Percentiles rank a stretch among this genome's conserved stretches.
Conservation (phyloP, 1,140 invertebrate genomes). For the Orussus abietinus region DNA sequence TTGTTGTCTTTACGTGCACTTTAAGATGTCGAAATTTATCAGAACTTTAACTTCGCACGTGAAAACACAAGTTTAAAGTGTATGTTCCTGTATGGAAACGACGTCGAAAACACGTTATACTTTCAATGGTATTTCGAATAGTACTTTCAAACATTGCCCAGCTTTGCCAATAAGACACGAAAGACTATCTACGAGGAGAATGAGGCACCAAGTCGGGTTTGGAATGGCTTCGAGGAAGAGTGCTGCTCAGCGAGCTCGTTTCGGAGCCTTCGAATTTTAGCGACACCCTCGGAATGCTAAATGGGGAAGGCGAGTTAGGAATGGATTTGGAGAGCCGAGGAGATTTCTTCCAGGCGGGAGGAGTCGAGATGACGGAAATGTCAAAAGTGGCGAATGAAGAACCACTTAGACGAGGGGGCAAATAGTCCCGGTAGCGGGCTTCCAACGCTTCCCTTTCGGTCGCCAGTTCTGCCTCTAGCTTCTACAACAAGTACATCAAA, state of each 20-base stretch:
- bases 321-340: constrained; percentile 32
- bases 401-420: constrained; percentile 40
- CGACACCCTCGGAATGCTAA: constrained; percentile 45
- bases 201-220: constrained; percentile 29
- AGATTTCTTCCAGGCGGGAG: constrained; percentile 34
- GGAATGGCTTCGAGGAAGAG: constrained; percentile 35
- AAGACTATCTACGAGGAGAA: constrained; percentile 37
- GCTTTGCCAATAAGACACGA: no score
- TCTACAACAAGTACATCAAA: constrained; percentile 46
- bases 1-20: no score
- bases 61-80: no score
- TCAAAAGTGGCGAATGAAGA: constrained; percentile 40
- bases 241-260: constrained; percentile 34
- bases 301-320: constrained; percentile 38
- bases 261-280: constrained; percentile 38
- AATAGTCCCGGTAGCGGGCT: constrained; percentile 43
- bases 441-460: constrained; percentile 48
- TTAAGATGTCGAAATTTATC: no score
- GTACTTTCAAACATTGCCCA: no score
- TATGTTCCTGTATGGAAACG: no score
- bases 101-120: no score
- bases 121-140: no score
- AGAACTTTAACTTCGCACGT: no score
- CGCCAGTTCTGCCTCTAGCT: constrained; percentile 47
- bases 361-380: constrained; percentile 28